Evolutionary conservation across 2,113 vertebrate species (phyloP), one percentile per base, ranked within the genome.

Genomic region (Perca flavescens): DNA sequence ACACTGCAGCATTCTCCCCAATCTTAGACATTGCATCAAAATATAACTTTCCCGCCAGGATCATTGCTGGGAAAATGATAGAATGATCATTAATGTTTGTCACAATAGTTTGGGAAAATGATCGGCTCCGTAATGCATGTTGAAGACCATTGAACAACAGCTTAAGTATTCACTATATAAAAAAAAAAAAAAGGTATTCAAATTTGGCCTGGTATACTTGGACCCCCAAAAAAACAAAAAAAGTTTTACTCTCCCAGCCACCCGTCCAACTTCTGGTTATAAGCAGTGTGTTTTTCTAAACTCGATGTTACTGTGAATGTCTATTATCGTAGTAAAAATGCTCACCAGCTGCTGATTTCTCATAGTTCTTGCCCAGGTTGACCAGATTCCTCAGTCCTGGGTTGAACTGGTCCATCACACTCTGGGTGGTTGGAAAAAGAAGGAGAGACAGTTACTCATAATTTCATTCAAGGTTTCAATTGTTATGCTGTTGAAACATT

Each of bases 351-450:
- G 98, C 97, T 40, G 97, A 95, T 94, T 99, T 99, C 94, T 99
- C 98, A 74, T 99, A 99, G 94, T 95, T 99, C 94, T 97, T 99
- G 15, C 98, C 98, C 89, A 99, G 92, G 94, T 98, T 99, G 94
- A 98, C 95, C 89, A 99, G 95, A 88, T 99, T 99, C 85, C 97
- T 96, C 85, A 99, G 95, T 17, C 98, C 97, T 0, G 98, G 98
- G 91, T 99, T 99, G 95, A 99, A 99, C 84, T 99, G 97, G 77
- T 99, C 98, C 98, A 99, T 97, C 84, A 99, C 98, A 96, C 97
- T 99, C 98, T 99, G 91, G 2, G 83, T 16, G 58, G 56, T 52
- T 61, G n/a, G 25, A 80, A 62, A 81, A 25, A 65, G 25, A 15
- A 10, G 15, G 15, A 46, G 11, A 80, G 6, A 74, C n/a, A 21